phyloP scores from a whole-genome alignment of 1,140 invertebrate species.

The Drosophila littoralis region DNA sequence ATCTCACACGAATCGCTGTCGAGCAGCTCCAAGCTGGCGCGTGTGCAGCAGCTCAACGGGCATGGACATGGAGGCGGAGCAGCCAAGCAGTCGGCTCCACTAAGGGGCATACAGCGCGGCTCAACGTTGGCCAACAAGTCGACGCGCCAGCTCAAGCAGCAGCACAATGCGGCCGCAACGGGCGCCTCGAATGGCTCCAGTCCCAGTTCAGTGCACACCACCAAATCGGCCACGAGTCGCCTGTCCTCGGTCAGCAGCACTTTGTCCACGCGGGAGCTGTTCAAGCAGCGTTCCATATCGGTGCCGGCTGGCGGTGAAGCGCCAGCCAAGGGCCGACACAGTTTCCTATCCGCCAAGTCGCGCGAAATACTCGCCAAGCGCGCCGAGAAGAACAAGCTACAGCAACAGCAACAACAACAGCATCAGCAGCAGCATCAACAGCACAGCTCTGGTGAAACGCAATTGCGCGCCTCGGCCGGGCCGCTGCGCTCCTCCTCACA shows the following conservation, averaged over 20 bases:
- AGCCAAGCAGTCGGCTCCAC: background rate
- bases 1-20: constrained; percentile 81
- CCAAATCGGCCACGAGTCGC: constrained; percentile 77
- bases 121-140: constrained; percentile 59
- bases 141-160: constrained; percentile 70
- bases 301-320: constrained; percentile 64
- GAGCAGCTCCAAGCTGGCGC: constrained; percentile 58
- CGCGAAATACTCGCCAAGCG: constrained; percentile 80
- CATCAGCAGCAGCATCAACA: constrained; percentile 51
- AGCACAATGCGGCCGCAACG: constrained; percentile 58
- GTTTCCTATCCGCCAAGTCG: constrained; percentile 81
- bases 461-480: constrained; percentile 53
- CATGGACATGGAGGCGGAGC: constrained; percentile 20
- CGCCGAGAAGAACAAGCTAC: constrained; percentile 78
- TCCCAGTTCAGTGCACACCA: constrained; percentile 79
- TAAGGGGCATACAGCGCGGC: constrained; percentile 46
- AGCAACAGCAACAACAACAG: constrained; percentile 68
- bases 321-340: constrained; percentile 59
- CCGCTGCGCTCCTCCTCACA: constrained; percentile 77
- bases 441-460: constrained; percentile 70
- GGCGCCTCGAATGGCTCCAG: constrained; percentile 76
- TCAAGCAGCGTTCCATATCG: constrained; percentile 79
- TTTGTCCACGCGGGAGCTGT: constrained; percentile 71
- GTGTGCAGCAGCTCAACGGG: constrained; percentile 66
- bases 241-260: constrained; percentile 77